Percentiles rank a stretch among this genome's conserved stretches.
These are phyloP conservation scores for Pterocles gutturalis DNA, from an alignment of 2,113 vertebrate species.

Conservation along the genomic window DNA sequence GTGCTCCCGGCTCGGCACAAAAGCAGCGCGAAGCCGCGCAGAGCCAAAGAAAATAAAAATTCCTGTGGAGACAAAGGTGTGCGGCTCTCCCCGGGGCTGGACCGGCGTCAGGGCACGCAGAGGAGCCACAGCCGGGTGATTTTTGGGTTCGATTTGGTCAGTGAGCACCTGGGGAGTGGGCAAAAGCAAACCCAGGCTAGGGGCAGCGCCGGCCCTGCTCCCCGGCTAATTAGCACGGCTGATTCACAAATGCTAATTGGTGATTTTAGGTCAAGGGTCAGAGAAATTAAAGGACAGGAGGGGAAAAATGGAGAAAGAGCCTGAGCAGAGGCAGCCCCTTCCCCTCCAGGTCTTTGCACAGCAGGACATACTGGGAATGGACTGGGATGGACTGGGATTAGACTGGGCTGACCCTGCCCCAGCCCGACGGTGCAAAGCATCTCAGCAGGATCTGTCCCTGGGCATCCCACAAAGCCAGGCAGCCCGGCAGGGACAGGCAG, in stretches of 20 bases:
- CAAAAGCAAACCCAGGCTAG: background rate
- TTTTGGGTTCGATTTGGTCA: background rate
- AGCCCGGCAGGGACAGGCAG: background rate
- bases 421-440: background rate
- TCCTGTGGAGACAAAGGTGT: background rate
- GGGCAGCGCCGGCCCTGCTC: rapidly evolving
- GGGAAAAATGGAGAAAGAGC: background rate
- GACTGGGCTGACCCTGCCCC: background rate
- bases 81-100: background rate
- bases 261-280: background rate
- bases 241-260: background rate
- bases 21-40: background rate
- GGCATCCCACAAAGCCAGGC: background rate
- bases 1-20: background rate
- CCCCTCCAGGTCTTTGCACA: background rate
- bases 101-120: rapidly evolving
- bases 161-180: background rate
- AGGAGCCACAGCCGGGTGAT: rapidly evolving
- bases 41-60: background rate
- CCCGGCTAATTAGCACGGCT: background rate
- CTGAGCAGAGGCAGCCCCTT: background rate
- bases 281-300: background rate
- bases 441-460: background rate
- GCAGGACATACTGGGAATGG: background rate
- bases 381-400: background rate